Evolutionary conservation across 2,888 invertebrate species (phyloP).

Genomic region (Drosophila maculinotata): DNA sequence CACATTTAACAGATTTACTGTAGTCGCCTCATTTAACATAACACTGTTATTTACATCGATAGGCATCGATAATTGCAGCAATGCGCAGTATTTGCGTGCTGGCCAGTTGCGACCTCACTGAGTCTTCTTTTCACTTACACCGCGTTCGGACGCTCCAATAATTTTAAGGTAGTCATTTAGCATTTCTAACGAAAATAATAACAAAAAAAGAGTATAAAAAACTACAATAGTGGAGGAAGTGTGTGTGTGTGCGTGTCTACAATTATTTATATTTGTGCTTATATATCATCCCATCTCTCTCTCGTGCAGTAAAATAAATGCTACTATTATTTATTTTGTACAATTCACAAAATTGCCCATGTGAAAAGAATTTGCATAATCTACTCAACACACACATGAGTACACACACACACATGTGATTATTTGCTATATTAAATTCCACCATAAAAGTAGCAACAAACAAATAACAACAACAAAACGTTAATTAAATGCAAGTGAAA

Average conservation of each 20-base stretch:
- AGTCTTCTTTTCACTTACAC: constrained; percentile 52
- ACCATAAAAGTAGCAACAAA: constrained; percentile 19
- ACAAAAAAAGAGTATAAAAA: constrained; percentile 7
- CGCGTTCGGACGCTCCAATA: constrained; percentile 66
- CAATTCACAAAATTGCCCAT: constrained; percentile 51
- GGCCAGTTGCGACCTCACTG: constrained; percentile 38
- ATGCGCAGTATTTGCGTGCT: background rate
- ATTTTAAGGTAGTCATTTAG: constrained; percentile 66
- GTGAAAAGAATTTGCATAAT: constrained; percentile 60
- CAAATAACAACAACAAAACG: constrained; percentile 21
- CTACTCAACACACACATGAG: constrained; percentile 22
- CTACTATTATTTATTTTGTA: constrained; percentile 42
- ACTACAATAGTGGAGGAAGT: constrained; percentile 9
- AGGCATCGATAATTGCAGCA: constrained; percentile 6
- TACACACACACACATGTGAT: constrained; percentile 18
- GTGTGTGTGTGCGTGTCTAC: constrained; percentile 19
- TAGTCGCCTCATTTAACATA: background rate
- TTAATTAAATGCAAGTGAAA: constrained; percentile 56
- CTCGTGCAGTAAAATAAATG: constrained; percentile 43
- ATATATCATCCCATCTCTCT: constrained; percentile 5
- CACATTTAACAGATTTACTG: background rate
- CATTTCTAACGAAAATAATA: constrained; percentile 46
- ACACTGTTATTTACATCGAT: background rate
- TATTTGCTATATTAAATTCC: constrained; percentile 43
- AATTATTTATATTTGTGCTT: constrained; percentile 18